Conservation (phyloP, 2,797 vertebrate species). For the Parotocinclus haroldoi region DNA sequence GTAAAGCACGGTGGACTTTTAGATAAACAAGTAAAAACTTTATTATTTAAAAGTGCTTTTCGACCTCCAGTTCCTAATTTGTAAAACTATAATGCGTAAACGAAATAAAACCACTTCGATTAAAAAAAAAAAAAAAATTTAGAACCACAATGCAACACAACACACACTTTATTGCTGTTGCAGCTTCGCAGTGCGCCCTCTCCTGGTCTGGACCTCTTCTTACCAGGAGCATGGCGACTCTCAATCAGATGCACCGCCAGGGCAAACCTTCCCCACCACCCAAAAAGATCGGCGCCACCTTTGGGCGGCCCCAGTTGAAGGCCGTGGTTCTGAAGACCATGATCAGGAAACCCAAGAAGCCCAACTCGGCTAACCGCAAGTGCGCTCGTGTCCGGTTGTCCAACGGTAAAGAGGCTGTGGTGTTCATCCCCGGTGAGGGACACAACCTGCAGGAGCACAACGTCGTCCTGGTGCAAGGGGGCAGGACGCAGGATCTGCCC, state of each 20-base stretch:
- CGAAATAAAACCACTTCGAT: too few species aligned
- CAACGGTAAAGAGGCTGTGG: conserved; percentile 79
- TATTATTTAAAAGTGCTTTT: too few species aligned
- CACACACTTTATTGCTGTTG: conserved; percentile 7
- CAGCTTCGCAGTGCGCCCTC: conserved; percentile 55
- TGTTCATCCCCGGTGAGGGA: conserved; percentile 87
- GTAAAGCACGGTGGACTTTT: too few species aligned
- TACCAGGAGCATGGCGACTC: conserved; percentile 80
- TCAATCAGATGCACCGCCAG: conserved; percentile 86
- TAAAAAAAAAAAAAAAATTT: too few species aligned
- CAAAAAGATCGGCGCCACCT: conserved; percentile 55
- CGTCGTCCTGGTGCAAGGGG: conserved; percentile 83
- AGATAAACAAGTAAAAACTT: too few species aligned
- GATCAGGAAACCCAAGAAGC: conserved; percentile 91
- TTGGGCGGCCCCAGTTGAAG: conserved; percentile 82
- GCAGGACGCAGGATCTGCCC: conserved; percentile 87
- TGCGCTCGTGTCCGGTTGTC: conserved; percentile 84
- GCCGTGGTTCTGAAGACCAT: conserved; percentile 84
- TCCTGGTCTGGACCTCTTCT: conserved; percentile 55
- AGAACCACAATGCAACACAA: too few species aligned
- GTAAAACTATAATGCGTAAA: too few species aligned
- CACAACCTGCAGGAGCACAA: conserved; percentile 94
- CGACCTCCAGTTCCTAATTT: too few species aligned
- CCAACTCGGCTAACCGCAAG: conserved; percentile 92
- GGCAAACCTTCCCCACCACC: conserved; percentile 62